Evolutionary conservation across 2,113 vertebrate genomes (phyloP).

Genomic region (Lagopus muta): DNA sequence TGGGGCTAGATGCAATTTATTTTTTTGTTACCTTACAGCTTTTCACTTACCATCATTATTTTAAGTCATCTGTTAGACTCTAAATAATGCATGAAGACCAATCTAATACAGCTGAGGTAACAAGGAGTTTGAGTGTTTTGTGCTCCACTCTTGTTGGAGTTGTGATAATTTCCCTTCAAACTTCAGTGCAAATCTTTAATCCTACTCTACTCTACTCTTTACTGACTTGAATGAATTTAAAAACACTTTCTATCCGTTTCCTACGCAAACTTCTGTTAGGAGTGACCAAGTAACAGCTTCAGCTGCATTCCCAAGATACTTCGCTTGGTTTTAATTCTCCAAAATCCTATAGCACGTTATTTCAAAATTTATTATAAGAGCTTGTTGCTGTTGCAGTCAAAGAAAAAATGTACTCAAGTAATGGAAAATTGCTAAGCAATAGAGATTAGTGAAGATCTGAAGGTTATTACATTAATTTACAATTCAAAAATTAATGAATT

Average conservation of each 20-base stretch:
- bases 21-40: background rate
- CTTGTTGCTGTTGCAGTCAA: background rate
- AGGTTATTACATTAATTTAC: conserved; percentile 2
- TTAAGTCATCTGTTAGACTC: background rate
- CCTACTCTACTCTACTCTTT: background rate
- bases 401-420: background rate
- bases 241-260: background rate
- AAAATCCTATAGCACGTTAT: background rate
- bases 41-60: background rate
- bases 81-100: background rate
- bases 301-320: background rate
- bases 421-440: background rate
- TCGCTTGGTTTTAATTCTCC: background rate
- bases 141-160: background rate
- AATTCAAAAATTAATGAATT: conserved; percentile 27
- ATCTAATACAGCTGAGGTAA: background rate
- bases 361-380: background rate
- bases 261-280: background rate
- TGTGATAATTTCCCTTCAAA: background rate
- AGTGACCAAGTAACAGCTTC: background rate
- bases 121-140: background rate
- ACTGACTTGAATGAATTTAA: background rate
- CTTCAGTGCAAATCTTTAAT: background rate
- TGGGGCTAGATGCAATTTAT: background rate
- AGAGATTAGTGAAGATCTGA: conserved; percentile 2